These are phyloP conservation scores for Ambastaia sidthimunki DNA, from an alignment of 2,797 vertebrate species.

Conservation along the genomic window DNA sequence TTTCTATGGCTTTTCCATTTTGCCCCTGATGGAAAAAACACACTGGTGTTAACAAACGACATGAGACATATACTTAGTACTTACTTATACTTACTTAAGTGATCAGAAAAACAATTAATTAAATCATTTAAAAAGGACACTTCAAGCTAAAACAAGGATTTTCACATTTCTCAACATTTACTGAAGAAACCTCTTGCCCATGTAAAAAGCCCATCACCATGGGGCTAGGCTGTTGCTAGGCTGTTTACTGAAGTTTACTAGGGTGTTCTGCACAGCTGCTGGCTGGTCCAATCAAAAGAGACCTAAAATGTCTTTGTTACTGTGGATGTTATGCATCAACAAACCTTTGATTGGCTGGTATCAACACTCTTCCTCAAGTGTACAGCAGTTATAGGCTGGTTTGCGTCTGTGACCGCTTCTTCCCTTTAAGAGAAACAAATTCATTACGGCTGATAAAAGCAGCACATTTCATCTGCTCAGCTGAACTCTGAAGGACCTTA, in stretches of 20 bases:
- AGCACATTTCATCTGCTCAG: neutral
- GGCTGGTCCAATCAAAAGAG: too few relatives aligned
- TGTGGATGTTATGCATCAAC: slow-evolving; percentile 35
- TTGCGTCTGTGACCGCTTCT: slow-evolving; percentile 57
- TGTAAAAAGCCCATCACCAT: too few relatives aligned
- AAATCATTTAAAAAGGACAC: too few relatives aligned
- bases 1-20: slow-evolving; percentile 47
- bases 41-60: neutral
- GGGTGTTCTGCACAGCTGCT: neutral
- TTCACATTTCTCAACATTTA: neutral
- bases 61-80: neutral
- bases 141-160: neutral
- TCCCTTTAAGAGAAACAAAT: slow-evolving; percentile 55
- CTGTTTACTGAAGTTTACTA: neutral
- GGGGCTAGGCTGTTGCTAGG: neutral
- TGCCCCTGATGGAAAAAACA: slow-evolving; percentile 55
- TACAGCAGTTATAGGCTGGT: slow-evolving; percentile 60
- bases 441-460: slow-evolving; percentile 1
- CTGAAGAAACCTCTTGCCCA: too few relatives aligned
- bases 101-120: neutral
- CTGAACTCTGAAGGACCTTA: slow-evolving; percentile 30
- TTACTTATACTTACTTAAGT: neutral
- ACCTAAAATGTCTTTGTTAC: too few relatives aligned
- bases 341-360: slow-evolving; percentile 59
- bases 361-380: slow-evolving; percentile 64